These are phyloP conservation scores for Simalia tracyae DNA, from an alignment of 2,797 vertebrate genomes.

Conservation along the genomic window DNA sequence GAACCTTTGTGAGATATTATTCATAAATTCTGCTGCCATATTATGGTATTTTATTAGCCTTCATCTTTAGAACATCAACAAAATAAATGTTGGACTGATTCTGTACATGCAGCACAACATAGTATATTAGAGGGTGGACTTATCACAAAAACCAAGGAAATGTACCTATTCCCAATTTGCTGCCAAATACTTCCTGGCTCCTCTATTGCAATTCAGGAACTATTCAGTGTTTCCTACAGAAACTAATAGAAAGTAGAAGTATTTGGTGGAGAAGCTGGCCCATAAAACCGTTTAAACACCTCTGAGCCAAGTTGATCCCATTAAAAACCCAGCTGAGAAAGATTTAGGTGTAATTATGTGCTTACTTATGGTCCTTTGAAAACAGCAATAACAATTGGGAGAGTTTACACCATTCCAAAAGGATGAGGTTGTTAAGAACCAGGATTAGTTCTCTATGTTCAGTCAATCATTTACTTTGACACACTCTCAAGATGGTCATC, in stretches of 20 bases:
- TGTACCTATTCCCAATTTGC: constrained; percentile 48
- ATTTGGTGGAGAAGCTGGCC: not conserved
- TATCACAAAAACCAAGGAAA: constrained; percentile 51
- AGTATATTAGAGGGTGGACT: constrained; percentile 43
- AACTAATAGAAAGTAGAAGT: constrained; percentile 35
- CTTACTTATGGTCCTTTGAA: not conserved
- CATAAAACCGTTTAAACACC: constrained; percentile 1
- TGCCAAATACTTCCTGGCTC: constrained; percentile 46
- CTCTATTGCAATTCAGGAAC: constrained; percentile 47
- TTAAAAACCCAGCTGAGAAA: not conserved
- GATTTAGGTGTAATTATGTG: not conserved
- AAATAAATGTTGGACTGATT: constrained; percentile 66
- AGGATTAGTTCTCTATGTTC: not conserved
- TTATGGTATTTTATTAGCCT: constrained; percentile 69
- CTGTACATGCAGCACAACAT: constrained; percentile 45
- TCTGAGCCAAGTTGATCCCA: not conserved
- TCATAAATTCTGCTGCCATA: constrained; percentile 66
- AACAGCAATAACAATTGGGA: not conserved
- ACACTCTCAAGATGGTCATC: not conserved
- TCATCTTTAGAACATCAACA: constrained; percentile 66
- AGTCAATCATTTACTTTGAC: not conserved
- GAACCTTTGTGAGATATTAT: constrained; percentile 63
- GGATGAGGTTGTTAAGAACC: not conserved
- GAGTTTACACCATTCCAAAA: not conserved
- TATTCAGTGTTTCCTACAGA: constrained; percentile 38